A percentile compares a stretch with the other conserved stretches of the same genome.
Evolutionary conservation across 30 jellyfish, hydroid and myxozoan species (phyloP).

Genomic region (Nemopilema nomurai): DNA sequence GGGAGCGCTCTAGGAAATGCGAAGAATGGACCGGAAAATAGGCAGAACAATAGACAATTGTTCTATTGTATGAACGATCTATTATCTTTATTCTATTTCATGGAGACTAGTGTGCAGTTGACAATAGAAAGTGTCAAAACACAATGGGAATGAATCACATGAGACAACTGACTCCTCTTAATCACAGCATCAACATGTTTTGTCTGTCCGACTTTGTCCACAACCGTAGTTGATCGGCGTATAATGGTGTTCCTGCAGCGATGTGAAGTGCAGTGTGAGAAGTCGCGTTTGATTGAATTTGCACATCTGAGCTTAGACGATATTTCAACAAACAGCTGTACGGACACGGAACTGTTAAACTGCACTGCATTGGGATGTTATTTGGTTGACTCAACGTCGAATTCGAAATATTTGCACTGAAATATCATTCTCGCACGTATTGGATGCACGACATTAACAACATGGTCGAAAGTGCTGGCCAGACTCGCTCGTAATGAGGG

Average conservation of each 20-base stretch:
- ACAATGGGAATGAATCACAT: conserved; percentile 27
- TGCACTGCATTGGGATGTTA: not conserved
- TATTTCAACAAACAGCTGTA: not conserved
- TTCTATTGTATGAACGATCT: conserved; percentile 7
- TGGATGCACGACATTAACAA: not conserved
- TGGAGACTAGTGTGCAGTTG: not conserved
- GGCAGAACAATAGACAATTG: conserved; percentile 27
- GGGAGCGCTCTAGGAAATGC: conserved; percentile 1
- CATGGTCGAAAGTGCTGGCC: not conserved
- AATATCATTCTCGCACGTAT: not conserved
- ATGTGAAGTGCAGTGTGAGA: not conserved
- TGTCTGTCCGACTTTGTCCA: not conserved
- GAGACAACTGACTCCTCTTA: conserved; percentile 38
- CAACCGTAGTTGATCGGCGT: not conserved
- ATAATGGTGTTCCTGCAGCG: not conserved
- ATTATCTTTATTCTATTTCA: conserved; percentile 14
- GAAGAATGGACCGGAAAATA: conserved; percentile 34
- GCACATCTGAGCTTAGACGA: not conserved
- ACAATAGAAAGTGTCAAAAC: not conserved
- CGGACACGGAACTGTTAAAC: not conserved
- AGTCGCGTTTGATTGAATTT: not conserved
- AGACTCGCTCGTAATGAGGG: not conserved
- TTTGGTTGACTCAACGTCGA: not conserved
- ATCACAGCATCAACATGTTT: conserved; percentile 42
- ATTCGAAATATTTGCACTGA: not conserved